These are phyloP conservation scores for Protobothrops mucrosquamatus DNA, from an alignment of 2,113 vertebrate genomes.

Conservation along the genomic window DNA sequence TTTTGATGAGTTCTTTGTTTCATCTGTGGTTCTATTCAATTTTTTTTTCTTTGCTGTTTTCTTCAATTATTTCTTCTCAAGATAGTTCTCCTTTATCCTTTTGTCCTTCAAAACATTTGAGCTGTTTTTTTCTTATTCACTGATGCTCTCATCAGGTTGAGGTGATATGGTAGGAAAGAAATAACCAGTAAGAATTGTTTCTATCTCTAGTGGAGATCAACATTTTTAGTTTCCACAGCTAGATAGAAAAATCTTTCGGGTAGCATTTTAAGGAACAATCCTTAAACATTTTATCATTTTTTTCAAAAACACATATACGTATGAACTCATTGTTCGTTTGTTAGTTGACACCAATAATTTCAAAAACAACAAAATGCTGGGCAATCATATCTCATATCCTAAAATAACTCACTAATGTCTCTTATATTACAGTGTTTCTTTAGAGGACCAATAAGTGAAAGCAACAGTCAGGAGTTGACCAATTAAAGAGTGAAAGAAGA, in stretches of 20 bases:
- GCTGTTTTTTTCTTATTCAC: neutral
- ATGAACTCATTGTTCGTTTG: neutral
- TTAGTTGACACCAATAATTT: neutral
- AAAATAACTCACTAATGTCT: neutral
- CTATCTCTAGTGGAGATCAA: neutral
- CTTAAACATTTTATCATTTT: neutral
- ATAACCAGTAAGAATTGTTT: neutral
- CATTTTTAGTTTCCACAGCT: neutral
- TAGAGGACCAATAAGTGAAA: neutral
- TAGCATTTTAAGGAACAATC: neutral
- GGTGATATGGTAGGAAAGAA: neutral
- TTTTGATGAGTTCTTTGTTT: slow-evolving; percentile 39
- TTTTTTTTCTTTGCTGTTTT: neutral
- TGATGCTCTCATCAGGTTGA: neutral
- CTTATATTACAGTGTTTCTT: neutral
- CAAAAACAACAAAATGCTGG: neutral
- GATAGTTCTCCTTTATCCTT: neutral
- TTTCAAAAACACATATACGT: neutral
- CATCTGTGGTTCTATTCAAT: neutral
- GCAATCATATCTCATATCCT: neutral
- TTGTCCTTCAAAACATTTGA: neutral
- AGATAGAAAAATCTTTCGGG: neutral
- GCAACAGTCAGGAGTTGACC: neutral
- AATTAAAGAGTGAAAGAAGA: neutral
- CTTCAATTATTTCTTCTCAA: neutral